A percentile compares a stretch with the other conserved stretches of the same genome.
Evolutionary conservation across 1,140 invertebrate genomes (phyloP).

Genomic region (Paraescarpia echinospica): DNA sequence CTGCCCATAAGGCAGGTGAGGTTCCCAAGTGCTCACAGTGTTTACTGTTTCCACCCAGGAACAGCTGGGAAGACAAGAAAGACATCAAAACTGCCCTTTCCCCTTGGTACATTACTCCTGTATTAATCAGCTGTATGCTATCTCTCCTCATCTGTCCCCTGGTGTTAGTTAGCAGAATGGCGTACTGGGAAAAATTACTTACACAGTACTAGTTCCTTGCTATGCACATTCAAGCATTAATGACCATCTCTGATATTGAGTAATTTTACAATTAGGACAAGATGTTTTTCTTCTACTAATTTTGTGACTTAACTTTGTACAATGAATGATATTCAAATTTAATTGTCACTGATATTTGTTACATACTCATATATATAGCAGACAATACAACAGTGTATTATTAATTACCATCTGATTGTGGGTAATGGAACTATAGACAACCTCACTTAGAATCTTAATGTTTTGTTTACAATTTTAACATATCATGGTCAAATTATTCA

Average conservation of each 20-base stretch:
- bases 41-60: background rate
- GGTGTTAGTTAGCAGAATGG: background rate
- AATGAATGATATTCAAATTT: too few relatives aligned
- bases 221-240: background rate
- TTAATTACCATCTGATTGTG: too few relatives aligned
- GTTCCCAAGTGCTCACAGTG: background rate
- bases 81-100: background rate
- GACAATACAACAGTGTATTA: too few relatives aligned
- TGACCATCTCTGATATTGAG: background rate
- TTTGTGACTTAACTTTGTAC: background rate
- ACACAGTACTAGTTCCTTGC: background rate
- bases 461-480: too few relatives aligned
- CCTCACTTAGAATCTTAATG: too few relatives aligned
- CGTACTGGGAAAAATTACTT: background rate
- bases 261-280: background rate
- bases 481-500: too few relatives aligned
- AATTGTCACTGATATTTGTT: background rate
- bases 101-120: background rate
- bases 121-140: background rate
- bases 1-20: background rate
- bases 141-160: background rate
- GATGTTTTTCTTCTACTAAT: background rate
- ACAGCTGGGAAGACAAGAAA: background rate
- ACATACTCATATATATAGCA: too few relatives aligned
- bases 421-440: too few relatives aligned